These are phyloP conservation scores for Pristionchus exspectatus DNA, from an alignment of 2,888 invertebrate genomes.

Conservation along the genomic window DNA sequence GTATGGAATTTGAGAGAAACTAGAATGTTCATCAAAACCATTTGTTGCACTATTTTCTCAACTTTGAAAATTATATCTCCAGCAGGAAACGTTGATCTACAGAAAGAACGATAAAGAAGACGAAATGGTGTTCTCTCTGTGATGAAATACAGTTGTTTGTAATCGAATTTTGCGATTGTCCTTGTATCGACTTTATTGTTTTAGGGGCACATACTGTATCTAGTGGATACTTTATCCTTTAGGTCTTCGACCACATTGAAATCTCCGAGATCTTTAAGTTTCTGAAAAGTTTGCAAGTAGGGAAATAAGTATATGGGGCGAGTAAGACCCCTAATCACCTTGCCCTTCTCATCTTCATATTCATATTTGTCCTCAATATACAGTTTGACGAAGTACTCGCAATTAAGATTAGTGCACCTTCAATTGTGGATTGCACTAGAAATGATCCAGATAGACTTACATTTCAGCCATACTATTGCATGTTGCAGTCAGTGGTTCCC, in stretches of 20 bases:
- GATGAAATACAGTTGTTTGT: too few species aligned
- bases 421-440: not conserved
- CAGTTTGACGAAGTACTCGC: not conserved
- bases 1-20: not conserved
- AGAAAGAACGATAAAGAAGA: not conserved
- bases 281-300: not conserved
- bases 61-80: not conserved
- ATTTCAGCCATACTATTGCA: not conserved
- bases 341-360: not conserved
- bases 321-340: not conserved
- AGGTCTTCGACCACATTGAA: not conserved
- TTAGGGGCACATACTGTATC: not conserved
- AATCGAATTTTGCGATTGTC: too few species aligned
- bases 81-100: not conserved
- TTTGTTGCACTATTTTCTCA: not conserved
- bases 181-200: not conserved
- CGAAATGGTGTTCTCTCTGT: too few species aligned
- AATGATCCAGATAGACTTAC: not conserved
- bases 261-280: not conserved
- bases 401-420: not conserved
- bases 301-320: not conserved
- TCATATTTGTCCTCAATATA: not conserved
- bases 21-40: not conserved
- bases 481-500: not conserved
- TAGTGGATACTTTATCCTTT: not conserved